Evolutionary conservation across 2,888 invertebrate species (phyloP).

Genomic region (Colostygia pectinataria): DNA sequence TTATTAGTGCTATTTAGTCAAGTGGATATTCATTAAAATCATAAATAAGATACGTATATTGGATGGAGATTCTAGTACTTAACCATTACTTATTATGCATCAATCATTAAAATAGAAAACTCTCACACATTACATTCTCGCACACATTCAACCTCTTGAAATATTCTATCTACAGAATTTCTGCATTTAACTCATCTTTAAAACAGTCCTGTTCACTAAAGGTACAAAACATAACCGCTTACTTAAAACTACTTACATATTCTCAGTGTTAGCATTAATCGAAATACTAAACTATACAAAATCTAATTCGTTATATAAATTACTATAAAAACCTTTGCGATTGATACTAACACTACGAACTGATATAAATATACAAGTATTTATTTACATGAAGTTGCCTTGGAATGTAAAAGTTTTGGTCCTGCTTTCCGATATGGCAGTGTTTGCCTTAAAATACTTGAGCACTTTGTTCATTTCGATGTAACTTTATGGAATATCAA

Average conservation of each 20-base stretch:
- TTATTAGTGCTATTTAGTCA: constrained; percentile 34
- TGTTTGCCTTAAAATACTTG: constrained; percentile 76
- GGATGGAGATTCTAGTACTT: constrained; percentile 20
- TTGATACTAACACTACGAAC: constrained; percentile 56
- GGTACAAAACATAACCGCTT: constrained; percentile 65
- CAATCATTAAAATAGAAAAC: constrained; percentile 21
- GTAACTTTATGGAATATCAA: constrained; percentile 76
- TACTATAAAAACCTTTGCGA: constrained; percentile 35
- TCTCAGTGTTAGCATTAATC: constrained; percentile 51
- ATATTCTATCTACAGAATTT: constrained; percentile 24
- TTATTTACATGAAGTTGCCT: constrained; percentile 45
- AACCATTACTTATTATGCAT: constrained; percentile 27
- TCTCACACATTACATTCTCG: constrained; percentile 16
- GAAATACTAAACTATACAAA: constrained; percentile 32
- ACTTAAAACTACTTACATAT: constrained; percentile 52
- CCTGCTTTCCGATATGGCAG: constrained; percentile 68
- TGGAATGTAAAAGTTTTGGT: constrained; percentile 49
- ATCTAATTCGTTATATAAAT: constrained; percentile 33
- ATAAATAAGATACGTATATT: constrained; percentile 46
- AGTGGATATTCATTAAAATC: constrained; percentile 47
- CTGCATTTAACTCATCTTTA: constrained; percentile 32
- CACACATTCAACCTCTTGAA: constrained; percentile 46
- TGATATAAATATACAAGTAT: constrained; percentile 54
- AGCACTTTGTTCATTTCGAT: constrained; percentile 72
- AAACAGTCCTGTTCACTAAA: constrained; percentile 70